Percentiles rank a stretch among this genome's conserved stretches.
Conservation (phyloP, 1,140 invertebrate species). For the Aricia agestis region DNA sequence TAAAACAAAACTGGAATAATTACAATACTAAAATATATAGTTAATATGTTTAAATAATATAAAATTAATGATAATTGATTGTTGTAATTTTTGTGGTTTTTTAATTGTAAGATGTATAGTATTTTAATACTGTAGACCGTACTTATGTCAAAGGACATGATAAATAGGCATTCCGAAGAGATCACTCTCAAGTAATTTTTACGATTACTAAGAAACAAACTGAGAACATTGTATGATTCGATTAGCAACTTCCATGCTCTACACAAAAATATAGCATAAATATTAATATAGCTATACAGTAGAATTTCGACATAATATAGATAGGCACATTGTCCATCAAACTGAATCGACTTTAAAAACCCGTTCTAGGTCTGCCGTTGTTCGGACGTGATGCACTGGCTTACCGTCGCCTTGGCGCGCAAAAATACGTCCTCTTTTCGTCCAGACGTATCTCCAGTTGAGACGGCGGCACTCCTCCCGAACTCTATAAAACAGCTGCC, state of each 20-base stretch:
- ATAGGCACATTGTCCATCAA: not conserved
- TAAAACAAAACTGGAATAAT: too few relatives aligned
- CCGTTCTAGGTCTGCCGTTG: not conserved
- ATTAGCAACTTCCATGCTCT: not conserved
- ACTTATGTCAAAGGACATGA: too few relatives aligned
- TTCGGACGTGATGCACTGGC: not conserved
- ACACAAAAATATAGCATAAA: not conserved
- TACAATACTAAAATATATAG: too few relatives aligned
- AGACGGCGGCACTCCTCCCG: not conserved
- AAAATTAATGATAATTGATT: too few relatives aligned
- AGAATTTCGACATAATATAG: not conserved
- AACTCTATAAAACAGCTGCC: not conserved
- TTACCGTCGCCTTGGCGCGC: not conserved
- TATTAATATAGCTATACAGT: not conserved
- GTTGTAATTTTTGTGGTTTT: too few relatives aligned
- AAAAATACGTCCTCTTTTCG: constrained; percentile 3
- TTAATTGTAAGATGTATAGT: too few relatives aligned
- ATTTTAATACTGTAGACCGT: too few relatives aligned
- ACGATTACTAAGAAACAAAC: not conserved
- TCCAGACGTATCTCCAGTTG: not conserved
- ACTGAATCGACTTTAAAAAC: not conserved
- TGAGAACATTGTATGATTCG: not conserved
- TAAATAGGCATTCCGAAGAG: too few relatives aligned
- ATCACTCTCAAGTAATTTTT: too few relatives aligned
- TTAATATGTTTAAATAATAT: too few relatives aligned